Base-by-base conservation (phyloP, 2,113 vertebrate species). In the Tinamus guttatus region DNA sequence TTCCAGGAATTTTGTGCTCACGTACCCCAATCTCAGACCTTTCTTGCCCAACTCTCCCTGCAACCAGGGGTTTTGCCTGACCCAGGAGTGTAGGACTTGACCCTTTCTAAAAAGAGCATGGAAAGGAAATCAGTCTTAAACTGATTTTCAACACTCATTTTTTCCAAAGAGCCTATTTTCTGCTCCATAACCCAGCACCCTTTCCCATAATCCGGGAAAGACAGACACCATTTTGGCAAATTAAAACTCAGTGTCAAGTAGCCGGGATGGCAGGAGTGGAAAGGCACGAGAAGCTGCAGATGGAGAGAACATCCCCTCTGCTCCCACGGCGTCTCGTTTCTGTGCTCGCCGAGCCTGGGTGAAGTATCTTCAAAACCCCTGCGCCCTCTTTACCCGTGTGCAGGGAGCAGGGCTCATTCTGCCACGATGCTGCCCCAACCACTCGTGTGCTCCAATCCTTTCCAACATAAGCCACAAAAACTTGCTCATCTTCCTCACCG, bases 91-190 rank as follows among this genome's bases (percentile, higher is more conserved):
- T 3, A 59, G 47, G 83, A 30, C 60, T 68, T 76, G 34, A 47
- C 69, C n/a, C 54, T 1, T 0, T 1, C 1, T 22, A 5, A 51
- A 70, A 81, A 43, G 24, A 73, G 28, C 3, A 1, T 2, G 32
- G 41, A 59, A 32, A 14, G 43, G 71, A 63, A 83, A 63, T 49
- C 0, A 0, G 40, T 70, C 79, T 64, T 6, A 2, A 5, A 43
- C 32, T n/a, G 9, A 54, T 34, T 91, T 76, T 85, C 19, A 73
- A 69, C 47, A 30, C 49, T n/a, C 30, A 11, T 89, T 89, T 93
- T 34, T 93, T 70, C 28, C 87, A 45, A 34, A 32, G 52, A 73
- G n/a, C 16, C 67, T 74, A 45, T 85, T 94, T 95, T 85, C 56
- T 0, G 0, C 81, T 80, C 87, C 52, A 22, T 12, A 59, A 41